phyloP scores from a whole-genome alignment of 2,888 invertebrate species.

The Pseudococcus viburni region DNA sequence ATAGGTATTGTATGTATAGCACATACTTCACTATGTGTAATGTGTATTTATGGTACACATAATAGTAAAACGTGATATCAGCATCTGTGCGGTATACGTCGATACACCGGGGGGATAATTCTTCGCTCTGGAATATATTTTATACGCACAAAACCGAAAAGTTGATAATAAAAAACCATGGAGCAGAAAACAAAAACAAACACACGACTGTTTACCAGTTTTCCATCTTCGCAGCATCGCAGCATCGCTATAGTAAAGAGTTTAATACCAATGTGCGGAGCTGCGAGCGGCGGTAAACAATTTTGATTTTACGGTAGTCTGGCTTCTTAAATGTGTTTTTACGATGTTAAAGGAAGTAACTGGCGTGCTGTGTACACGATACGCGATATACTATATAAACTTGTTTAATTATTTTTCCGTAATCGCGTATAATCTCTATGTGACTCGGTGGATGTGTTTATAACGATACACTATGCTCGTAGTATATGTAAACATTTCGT shows the following conservation, averaged over 20 bases:
- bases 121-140: neutral
- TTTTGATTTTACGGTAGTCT: slow-evolving; percentile 63
- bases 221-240: slow-evolving; percentile 56
- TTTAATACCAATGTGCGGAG: neutral
- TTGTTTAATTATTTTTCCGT: slow-evolving; percentile 43
- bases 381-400: slow-evolving; percentile 12
- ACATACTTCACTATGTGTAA: neutral
- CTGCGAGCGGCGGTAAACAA: slow-evolving; percentile 51
- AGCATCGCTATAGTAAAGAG: neutral
- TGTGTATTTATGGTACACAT: neutral
- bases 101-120: neutral
- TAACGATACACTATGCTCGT: neutral
- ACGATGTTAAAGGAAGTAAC: slow-evolving; percentile 40
- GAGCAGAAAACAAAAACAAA: slow-evolving; percentile 59
- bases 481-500: slow-evolving; percentile 24
- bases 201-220: slow-evolving; percentile 49
- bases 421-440: slow-evolving; percentile 19
- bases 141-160: slow-evolving; percentile 40
- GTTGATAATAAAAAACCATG: slow-evolving; percentile 53
- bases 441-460: neutral
- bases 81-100: neutral
- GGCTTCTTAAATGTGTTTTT: slow-evolving; percentile 56
- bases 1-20: neutral
- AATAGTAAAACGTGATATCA: slow-evolving; percentile 2
- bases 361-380: slow-evolving; percentile 28